Conservation (phyloP, 2,113 vertebrate genomes). For the Galemys pyrenaicus region DNA sequence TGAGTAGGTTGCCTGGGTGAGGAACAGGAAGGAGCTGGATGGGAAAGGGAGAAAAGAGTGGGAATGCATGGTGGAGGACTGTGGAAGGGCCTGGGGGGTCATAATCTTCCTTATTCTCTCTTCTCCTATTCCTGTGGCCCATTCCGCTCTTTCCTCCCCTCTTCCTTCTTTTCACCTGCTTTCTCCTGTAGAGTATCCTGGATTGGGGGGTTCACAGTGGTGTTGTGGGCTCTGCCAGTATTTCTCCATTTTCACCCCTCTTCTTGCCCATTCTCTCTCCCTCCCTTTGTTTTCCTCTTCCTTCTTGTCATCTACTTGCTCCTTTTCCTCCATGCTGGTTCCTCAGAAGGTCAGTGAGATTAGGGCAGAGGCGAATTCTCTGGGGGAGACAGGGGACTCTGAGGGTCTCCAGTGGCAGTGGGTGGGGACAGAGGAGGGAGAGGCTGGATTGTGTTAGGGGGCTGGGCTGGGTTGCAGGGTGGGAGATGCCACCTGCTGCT, state of each 20-base stretch:
- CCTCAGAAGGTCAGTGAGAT: not conserved
- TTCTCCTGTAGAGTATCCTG: not conserved
- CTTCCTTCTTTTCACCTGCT: not conserved
- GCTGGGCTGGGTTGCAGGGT: too few species aligned
- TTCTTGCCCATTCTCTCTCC: not conserved
- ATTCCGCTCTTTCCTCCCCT: too few species aligned
- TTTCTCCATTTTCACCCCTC: not conserved
- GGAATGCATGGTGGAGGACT: not conserved
- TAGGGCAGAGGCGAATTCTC: not conserved
- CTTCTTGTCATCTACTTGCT: not conserved
- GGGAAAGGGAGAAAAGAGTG: not conserved
- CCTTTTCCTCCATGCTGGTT: not conserved
- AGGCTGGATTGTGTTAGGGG: rapidly evolving
- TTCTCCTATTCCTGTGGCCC: not conserved
- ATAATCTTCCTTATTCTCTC: not conserved
- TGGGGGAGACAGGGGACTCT: not conserved
- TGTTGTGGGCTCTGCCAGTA: not conserved
- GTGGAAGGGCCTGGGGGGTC: not conserved
- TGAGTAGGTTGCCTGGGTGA: not conserved
- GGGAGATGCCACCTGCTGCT: not conserved
- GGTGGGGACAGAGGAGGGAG: too few species aligned
- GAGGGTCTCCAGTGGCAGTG: rapidly evolving
- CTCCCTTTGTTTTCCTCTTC: not conserved
- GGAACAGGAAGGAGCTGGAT: not conserved
- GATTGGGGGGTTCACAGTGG: too few species aligned